Evolutionary conservation across 2,888 invertebrate species (phyloP), one percentile per base, ranked within the genome.

Genomic region (Melieria crassipennis): DNA sequence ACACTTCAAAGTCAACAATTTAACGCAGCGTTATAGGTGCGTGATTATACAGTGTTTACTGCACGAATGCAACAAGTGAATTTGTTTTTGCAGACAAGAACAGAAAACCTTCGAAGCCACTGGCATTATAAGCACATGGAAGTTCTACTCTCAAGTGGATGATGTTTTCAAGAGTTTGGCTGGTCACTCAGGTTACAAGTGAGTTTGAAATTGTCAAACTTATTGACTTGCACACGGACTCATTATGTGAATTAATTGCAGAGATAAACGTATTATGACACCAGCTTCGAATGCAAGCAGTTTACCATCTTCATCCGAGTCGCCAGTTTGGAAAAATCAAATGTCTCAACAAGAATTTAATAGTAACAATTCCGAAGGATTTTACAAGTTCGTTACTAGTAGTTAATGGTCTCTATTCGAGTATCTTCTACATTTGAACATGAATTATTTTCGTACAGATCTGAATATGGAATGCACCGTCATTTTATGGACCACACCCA

Each of bases 271-370:
- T 79, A 84, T 79, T 73, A 78, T 85, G 85, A 84, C 84, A 75
- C 83, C 85, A 67, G 81, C 84, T 72, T 83, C 85, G 77, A 85
- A 83, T 80, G 83, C 85, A 68, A 81, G 84, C 77, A 85, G 80
- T 70, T 81, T 85, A 83, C 85, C 85, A 70, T 84, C 85, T 73
- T 84, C 85, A 76, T 81, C 85, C 63, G 85, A 85, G 78, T 85
- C 85, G 72, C 85, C 85, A 80, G 85, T 85, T 77, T 85, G 85
- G 85, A 85, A 85, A 80, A 85, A 83, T 83, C 83, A 84, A 85
- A 85, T 85, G 85, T 85, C 85, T 82, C 85, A 85, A 76, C 85
- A 85, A 83, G 85, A 85, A 79, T 85, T 85, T 73, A 84, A 84
- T 70, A 85, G 83, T 74, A 85, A 84, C 76, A 85, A 85, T 78